Conservation (phyloP, 2,888 invertebrate genomes). For the Idaea straminata region DNA sequence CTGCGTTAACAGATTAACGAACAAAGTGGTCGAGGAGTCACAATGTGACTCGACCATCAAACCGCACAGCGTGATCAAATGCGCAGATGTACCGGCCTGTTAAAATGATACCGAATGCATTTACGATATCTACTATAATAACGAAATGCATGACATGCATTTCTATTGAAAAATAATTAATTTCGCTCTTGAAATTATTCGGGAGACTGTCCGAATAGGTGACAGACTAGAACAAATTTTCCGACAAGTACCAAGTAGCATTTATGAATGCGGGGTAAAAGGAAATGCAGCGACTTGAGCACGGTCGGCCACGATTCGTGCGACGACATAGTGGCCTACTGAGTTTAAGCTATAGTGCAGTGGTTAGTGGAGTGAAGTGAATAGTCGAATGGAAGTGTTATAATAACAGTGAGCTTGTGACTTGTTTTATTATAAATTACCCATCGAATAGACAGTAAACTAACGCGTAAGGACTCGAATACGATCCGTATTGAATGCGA, state of each 20-base stretch:
- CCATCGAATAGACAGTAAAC: constrained; percentile 72
- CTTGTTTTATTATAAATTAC: constrained; percentile 56
- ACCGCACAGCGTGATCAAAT: constrained; percentile 85
- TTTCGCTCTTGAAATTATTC: not conserved
- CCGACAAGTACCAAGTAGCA: constrained; percentile 14
- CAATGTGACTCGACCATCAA: constrained; percentile 84
- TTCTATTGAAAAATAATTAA: not conserved
- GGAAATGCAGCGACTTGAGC: not conserved
- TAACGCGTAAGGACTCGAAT: constrained; percentile 60
- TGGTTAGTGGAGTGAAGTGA: constrained; percentile 35
- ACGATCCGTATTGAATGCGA: constrained; percentile 56
- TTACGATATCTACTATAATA: constrained; percentile 2
- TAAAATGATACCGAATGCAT: constrained; percentile 35
- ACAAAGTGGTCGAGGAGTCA: constrained; percentile 85
- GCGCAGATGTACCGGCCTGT: constrained; percentile 76
- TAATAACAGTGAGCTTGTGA: constrained; percentile 46
- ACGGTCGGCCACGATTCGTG: not conserved
- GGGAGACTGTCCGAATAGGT: constrained; percentile 7
- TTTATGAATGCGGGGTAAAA: constrained; percentile 23
- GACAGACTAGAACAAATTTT: not conserved
- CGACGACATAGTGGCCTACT: no score
- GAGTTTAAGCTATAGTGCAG: constrained; percentile 14
- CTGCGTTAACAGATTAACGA: constrained; percentile 87
- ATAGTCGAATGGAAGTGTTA: constrained; percentile 34
- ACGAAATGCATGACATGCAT: constrained; percentile 2